Evolutionary conservation across 1,140 invertebrate genomes (phyloP).

Genomic region (Lanistes nyassanus): DNA sequence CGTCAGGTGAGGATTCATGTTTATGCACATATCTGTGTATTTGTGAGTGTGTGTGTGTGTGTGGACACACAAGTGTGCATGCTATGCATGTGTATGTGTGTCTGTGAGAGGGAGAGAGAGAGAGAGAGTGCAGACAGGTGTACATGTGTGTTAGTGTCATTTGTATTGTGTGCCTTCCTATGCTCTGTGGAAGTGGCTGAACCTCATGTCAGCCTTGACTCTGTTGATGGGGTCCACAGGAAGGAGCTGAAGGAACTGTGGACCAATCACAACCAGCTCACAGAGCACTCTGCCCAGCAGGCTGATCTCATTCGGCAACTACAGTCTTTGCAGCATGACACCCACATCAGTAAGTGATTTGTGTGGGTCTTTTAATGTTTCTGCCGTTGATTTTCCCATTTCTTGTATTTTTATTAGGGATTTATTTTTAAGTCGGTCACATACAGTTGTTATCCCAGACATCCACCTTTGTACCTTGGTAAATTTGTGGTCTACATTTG

Average conservation of each 20-base stretch:
- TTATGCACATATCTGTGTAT: constrained; percentile 3
- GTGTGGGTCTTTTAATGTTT: not conserved
- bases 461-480: too few relatives aligned
- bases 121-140: not conserved
- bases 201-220: not conserved
- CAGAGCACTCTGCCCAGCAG: constrained; percentile 60
- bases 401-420: not conserved
- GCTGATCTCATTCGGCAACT: constrained; percentile 62
- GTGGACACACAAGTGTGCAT: not conserved
- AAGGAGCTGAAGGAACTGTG: constrained; percentile 60
- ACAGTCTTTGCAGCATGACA: constrained; percentile 62
- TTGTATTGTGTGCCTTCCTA: not conserved
- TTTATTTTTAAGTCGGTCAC: not conserved
- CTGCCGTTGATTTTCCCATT: not conserved
- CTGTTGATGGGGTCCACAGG: constrained; percentile 29
- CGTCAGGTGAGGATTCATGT: constrained; percentile 45
- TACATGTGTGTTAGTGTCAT: not conserved
- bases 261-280: constrained; percentile 58
- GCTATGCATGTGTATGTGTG: not conserved
- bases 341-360: constrained; percentile 60
- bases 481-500: not conserved
- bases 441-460: too few relatives aligned
- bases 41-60: not conserved
- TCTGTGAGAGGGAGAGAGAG: not conserved
- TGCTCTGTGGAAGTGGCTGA: not conserved